Base-by-base conservation (phyloP, 2,113 vertebrate genomes). In the Myrmophylax atrothorax region DNA sequence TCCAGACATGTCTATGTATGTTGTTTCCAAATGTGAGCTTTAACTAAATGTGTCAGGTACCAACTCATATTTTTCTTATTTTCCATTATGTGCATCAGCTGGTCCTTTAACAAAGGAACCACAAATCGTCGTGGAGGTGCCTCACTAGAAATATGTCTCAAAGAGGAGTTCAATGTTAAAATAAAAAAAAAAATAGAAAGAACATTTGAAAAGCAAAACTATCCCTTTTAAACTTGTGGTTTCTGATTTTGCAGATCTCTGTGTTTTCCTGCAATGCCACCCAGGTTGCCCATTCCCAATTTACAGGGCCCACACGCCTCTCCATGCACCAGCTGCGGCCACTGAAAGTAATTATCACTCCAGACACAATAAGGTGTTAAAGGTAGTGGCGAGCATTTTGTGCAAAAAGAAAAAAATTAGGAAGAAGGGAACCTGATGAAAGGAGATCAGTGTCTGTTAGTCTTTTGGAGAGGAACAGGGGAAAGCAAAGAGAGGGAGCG, bases 381-480 rank as follows among this genome's bases (percentile, higher is more conserved):
- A 95, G 85, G 96, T 38, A 96, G 79, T 90, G 87, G 73, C 4
- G 40, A 87, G 56, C 94, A 94, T 92, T 74, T 91, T 86, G 86
- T 94, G 70, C 75, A 94, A 91, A 69, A 90, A 72, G 44, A 28
- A 86, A 95, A 95, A 97, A 96, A 95, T 93, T 91, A 94, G 93
- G 84, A 78, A 87, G 94, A 90, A 80, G 67, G 84, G 75, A 94
- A 95, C 86, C 74, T 82, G 67, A 88, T 90, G 84, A 92, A 88
- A 91, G 47, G 80, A 95, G 96, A 95, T 94, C 96, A 95, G 89
- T 95, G 94, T 96, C 96, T 95, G 96, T 97, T 97, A 97, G 95
- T 97, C 96, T 97, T 97, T 96, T 94, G 93, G 94, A 94, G 84
- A 90, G 94, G 90, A 83, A 62, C 3, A 12, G 76, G 87, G 70